Conservation (phyloP, 2,113 vertebrate genomes). For the Macaca fascicularis region DNA sequence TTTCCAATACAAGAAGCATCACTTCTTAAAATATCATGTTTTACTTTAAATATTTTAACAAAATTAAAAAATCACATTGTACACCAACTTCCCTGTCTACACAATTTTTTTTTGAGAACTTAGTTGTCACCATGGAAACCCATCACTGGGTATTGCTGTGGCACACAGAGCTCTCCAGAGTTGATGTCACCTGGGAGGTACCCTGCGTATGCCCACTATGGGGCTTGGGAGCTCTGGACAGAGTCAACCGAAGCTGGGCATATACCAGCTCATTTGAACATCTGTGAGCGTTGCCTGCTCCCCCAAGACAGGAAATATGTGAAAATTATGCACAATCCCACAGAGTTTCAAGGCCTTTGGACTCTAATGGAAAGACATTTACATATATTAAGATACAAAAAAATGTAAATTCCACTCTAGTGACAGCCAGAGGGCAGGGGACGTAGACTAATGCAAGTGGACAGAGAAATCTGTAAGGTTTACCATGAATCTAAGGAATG, state of each 20-base stretch:
- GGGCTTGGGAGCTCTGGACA: not conserved
- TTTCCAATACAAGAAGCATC: not conserved
- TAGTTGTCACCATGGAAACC: conserved; percentile 49
- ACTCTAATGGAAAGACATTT: not conserved
- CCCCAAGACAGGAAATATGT: not conserved
- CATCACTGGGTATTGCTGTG: not conserved
- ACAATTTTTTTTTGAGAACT: not conserved
- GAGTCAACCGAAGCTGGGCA: not conserved
- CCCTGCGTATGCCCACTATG: not conserved
- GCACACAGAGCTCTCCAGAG: not conserved
- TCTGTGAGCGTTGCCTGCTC: not conserved
- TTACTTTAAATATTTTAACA: not conserved
- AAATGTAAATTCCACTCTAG: not conserved
- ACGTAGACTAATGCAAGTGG: not conserved
- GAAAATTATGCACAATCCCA: not conserved
- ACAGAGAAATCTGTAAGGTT: not conserved
- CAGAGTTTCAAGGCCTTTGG: not conserved
- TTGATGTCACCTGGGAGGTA: not conserved
- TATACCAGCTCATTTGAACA: accelerated
- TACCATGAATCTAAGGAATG: not conserved
- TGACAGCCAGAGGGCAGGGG: not conserved
- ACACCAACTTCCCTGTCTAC: not conserved
- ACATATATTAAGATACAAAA: not conserved
- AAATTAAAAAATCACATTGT: not conserved
- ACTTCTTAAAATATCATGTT: not conserved